Base-by-base conservation (phyloP, 2,113 vertebrate species). In the Meles meles region DNA sequence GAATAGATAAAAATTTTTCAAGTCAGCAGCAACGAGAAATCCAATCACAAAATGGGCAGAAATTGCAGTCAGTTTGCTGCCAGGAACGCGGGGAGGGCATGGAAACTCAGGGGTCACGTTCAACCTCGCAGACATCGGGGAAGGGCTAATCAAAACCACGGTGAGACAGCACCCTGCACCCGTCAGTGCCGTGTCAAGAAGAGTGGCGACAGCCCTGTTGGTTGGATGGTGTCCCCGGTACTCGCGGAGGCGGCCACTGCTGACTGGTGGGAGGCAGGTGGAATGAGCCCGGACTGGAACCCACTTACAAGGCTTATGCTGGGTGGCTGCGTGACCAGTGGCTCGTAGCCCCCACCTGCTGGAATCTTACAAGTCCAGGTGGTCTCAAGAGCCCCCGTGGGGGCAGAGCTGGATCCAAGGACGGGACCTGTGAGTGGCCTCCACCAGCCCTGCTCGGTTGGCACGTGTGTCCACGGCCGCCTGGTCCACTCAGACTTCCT, bases 241-340 rank as follows among this genome's bases (percentile, higher is more conserved):
- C 71, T 25, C 2, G 10, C 1, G 5, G 37, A 39, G 23, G 71
- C 1, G 71, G 71, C 71, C 71, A 25, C 71, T 42, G 37, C 71
- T 23, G 71, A 3, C 23, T 23, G 71, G 71, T 72, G 20, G 37
- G 69, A 39, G 37, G 37, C 69, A 39, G 37, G 37, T 20, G 23
- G n/a, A 39, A 39, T 25, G 27, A 7, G 11, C 39, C 7, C 0
- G 6, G 57, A 25, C 3, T 8, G 6, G 23, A 14, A 25, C 6
- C 21, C 25, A 29, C 72, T 15, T 8, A 2, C 7, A 0, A 47
- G 72, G 39, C 42, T 44, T 7, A 25, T 44, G 25, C 13, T 44
- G 25, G 72, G 42, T 29, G 72, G 6, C 72, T 5, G 42, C 3
- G 42, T 29, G 72, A 29, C 42, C 25, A 69, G 65, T 20, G 8